Evolutionary conservation across 2,113 vertebrate genomes (phyloP).

Genomic region (Falcunculus frontatus): DNA sequence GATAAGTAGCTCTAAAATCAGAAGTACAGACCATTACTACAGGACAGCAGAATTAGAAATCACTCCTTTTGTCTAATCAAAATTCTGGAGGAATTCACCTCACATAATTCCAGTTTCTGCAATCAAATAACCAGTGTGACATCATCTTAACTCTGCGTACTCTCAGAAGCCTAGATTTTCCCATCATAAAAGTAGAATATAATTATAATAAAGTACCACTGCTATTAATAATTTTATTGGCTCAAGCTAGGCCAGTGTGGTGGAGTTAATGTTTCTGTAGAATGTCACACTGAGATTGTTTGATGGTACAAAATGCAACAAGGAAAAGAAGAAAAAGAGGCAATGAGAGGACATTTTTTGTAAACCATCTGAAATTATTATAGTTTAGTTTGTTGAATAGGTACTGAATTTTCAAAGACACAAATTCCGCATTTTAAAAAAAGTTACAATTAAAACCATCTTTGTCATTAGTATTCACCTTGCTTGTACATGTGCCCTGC

Average conservation of each 20-base stretch:
- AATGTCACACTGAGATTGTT: background rate
- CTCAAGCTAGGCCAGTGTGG: background rate
- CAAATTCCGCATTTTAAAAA: background rate
- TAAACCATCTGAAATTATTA: background rate
- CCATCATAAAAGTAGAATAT: background rate
- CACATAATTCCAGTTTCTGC: background rate
- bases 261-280: background rate
- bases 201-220: background rate
- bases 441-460: background rate
- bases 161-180: background rate
- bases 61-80: background rate
- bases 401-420: background rate
- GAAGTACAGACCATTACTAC: background rate
- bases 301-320: background rate
- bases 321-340: background rate
- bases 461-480: background rate
- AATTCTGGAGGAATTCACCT: background rate
- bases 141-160: background rate
- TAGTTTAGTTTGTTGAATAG: background rate
- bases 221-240: background rate
- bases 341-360: background rate
- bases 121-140: background rate
- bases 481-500: background rate
- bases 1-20: background rate
- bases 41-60: background rate